A percentile compares a stretch with the other conserved stretches of the same genome.
Evolutionary conservation across 2,797 vertebrate genomes (phyloP).

Genomic region (Euthynnus affinis): DNA sequence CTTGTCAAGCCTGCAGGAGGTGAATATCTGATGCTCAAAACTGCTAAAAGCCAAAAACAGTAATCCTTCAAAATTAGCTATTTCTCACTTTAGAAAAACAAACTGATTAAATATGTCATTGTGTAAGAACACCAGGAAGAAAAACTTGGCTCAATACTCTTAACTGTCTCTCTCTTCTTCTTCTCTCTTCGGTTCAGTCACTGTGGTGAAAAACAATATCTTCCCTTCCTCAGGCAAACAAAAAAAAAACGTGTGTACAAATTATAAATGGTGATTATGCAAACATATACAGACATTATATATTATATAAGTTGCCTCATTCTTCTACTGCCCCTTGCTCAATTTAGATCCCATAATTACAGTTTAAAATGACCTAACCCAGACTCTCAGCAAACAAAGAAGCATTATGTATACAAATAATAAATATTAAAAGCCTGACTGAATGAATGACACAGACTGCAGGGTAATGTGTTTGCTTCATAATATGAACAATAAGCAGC

Average conservation of each 20-base stretch:
- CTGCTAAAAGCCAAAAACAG: neutral
- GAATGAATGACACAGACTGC: neutral
- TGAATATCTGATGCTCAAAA: neutral
- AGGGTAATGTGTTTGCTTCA: neutral
- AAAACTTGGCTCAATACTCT: neutral
- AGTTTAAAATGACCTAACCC: neutral
- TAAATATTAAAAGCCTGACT: neutral
- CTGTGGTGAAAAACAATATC: neutral
- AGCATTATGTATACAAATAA: neutral
- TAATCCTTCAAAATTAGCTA: neutral
- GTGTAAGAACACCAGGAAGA: conserved; percentile 7
- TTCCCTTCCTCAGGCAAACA: neutral
- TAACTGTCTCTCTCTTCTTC: neutral
- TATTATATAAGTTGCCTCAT: conserved; percentile 10
- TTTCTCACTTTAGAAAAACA: conserved; percentile 7
- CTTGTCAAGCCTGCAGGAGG: neutral
- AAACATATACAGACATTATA: conserved; percentile 14
- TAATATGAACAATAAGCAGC: neutral
- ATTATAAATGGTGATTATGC: conserved; percentile 42
- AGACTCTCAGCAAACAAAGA: neutral
- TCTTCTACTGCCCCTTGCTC: neutral
- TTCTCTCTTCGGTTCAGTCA: neutral
- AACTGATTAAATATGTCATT: conserved; percentile 23
- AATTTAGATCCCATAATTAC: conserved; percentile 12
- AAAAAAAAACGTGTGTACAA: conserved; percentile 15